These are phyloP conservation scores for Tricholaema leucomelas DNA, from an alignment of 2,113 vertebrate genomes.

Conservation along the genomic window DNA sequence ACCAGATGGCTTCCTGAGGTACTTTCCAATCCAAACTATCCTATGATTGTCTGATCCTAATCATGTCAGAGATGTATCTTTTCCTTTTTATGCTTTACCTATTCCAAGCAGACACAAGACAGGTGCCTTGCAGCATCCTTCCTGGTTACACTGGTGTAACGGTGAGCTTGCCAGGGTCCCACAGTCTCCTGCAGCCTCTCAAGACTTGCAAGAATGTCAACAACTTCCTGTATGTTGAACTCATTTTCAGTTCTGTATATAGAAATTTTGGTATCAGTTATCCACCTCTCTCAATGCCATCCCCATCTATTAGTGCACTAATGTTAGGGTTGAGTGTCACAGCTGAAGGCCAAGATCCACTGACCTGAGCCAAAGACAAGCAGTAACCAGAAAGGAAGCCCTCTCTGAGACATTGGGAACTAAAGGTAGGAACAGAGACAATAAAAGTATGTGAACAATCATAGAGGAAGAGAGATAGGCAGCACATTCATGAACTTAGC, in stretches of 20 bases:
- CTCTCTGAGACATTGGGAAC: neutral
- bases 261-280: neutral
- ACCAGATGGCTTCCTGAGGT: neutral
- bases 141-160: rapidly evolving
- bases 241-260: neutral
- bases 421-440: neutral
- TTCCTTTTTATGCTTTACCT: neutral
- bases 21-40: neutral
- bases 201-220: neutral
- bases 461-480: neutral
- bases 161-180: neutral
- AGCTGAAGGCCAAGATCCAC: neutral
- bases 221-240: neutral
- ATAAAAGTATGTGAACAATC: neutral
- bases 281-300: neutral
- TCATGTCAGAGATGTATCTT: neutral
- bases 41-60: neutral
- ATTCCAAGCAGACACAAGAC: neutral
- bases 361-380: neutral
- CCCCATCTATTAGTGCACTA: neutral
- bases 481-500: neutral
- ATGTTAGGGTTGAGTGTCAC: neutral
- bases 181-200: neutral
- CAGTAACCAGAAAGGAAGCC: neutral
- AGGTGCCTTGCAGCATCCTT: neutral